These are phyloP conservation scores for Cladorhizidae sp. DNA, from an alignment of 37 sponge, comb jelly and placozoan genomes.

Conservation along the genomic window DNA sequence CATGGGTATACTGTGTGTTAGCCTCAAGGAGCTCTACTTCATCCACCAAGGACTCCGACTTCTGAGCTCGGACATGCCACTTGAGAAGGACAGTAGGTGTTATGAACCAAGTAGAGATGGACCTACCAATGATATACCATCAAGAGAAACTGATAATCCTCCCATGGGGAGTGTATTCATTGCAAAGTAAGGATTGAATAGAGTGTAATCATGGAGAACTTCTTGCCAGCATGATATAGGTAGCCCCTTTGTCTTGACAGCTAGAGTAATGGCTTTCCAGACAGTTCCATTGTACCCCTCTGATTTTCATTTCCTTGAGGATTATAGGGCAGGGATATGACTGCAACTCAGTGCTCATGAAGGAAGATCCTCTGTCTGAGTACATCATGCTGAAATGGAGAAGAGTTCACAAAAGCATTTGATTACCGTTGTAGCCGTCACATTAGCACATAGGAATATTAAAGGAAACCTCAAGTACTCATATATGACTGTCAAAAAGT, in stretches of 20 bases:
- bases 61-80: slow-evolving; percentile 6
- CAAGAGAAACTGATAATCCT: neutral
- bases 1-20: slow-evolving; percentile 21
- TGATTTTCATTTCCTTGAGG: neutral
- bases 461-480: slow-evolving; percentile 5
- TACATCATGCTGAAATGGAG: slow-evolving; percentile 1
- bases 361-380: slow-evolving; percentile 10
- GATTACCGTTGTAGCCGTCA: neutral
- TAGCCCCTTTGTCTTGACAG: neutral
- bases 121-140: neutral
- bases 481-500: neutral
- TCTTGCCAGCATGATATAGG: slow-evolving; percentile 20
- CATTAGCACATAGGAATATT: neutral
- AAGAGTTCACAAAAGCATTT: slow-evolving; percentile 4
- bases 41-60: slow-evolving; percentile 9
- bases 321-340: slow-evolving; percentile 4
- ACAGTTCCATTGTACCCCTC: slow-evolving; percentile 17
- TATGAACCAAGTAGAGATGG: slow-evolving; percentile 3
- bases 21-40: slow-evolving; percentile 23
- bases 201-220: slow-evolving; percentile 19
- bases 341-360: slow-evolving; percentile 17
- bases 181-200: slow-evolving; percentile 2
- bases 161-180: slow-evolving; percentile 14
- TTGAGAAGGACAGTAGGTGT: slow-evolving; percentile 10
- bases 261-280: slow-evolving; percentile 16